Percentiles rank a stretch among this genome's conserved stretches.
phyloP scores from a whole-genome alignment of 1,140 invertebrate genomes.

The Lamellibrachia luymesi region DNA sequence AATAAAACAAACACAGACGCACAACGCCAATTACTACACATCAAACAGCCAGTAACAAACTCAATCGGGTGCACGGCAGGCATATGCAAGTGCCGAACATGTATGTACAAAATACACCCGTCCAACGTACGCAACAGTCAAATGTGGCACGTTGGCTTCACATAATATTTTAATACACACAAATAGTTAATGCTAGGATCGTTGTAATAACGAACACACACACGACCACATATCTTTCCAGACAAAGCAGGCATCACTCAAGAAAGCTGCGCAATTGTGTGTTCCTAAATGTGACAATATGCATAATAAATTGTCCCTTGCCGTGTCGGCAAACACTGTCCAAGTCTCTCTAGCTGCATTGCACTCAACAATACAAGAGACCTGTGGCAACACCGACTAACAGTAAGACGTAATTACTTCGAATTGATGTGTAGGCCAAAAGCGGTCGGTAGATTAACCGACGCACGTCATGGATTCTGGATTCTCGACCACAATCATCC shows the following conservation, averaged over 20 bases:
- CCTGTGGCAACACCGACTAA: neutral
- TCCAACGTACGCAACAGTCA: neutral
- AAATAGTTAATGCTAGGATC: neutral
- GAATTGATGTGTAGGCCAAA: too few relatives aligned
- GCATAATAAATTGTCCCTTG: neutral
- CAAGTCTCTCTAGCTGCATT: neutral
- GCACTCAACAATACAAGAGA: neutral
- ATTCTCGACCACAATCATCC: too few relatives aligned
- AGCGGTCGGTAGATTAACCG: too few relatives aligned
- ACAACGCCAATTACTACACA: neutral
- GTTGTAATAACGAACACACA: neutral
- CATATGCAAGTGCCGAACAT: too few relatives aligned
- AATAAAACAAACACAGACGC: neutral
- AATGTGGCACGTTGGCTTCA: neutral
- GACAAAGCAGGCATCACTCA: too few relatives aligned
- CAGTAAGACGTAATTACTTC: neutral
- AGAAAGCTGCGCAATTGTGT: neutral
- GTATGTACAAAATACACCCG: neutral
- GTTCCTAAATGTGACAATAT: neutral
- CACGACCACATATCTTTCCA: neutral
- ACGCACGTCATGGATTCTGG: too few relatives aligned
- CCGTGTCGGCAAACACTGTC: neutral
- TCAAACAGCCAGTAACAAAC: neutral
- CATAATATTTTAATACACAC: neutral
- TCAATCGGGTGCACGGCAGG: neutral